Conservation (phyloP, 2,888 invertebrate species). For the Cheilosia variabilis region DNA sequence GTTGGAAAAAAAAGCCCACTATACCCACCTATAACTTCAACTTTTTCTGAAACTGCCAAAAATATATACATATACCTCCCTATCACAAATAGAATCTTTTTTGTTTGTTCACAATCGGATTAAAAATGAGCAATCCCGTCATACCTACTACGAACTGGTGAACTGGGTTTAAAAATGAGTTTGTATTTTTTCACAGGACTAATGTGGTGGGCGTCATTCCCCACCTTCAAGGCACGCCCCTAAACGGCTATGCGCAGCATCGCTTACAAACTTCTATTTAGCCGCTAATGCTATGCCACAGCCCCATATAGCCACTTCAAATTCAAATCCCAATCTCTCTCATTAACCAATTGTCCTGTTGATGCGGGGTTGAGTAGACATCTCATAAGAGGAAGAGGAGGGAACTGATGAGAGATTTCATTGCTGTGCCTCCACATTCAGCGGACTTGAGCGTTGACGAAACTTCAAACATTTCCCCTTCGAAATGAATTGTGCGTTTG, state of each 20-base stretch:
- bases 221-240: slow-evolving; percentile 26
- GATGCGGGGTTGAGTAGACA: too few relatives aligned
- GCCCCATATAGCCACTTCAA: too few relatives aligned
- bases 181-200: slow-evolving; percentile 11
- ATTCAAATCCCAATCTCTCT: too few relatives aligned
- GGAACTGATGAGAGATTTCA: too few relatives aligned
- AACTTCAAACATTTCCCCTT: slow-evolving; percentile 38
- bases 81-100: neutral
- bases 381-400: too few relatives aligned
- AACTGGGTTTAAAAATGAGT: neutral
- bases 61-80: too few relatives aligned
- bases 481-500: slow-evolving; percentile 37
- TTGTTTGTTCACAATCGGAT: slow-evolving; percentile 31
- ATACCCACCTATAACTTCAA: too few relatives aligned
- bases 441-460: slow-evolving; percentile 9
- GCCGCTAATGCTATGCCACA: too few relatives aligned
- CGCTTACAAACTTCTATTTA: neutral
- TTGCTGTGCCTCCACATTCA: slow-evolving; percentile 41
- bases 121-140: slow-evolving; percentile 10
- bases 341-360: too few relatives aligned
- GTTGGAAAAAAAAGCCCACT: too few relatives aligned
- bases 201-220: slow-evolving; percentile 26
- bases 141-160: too few relatives aligned
- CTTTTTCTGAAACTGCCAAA: neutral
- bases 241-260: slow-evolving; percentile 36